Evolutionary conservation across 2,797 vertebrate species (phyloP).

Genomic region (Phoeniculus purpureus): DNA sequence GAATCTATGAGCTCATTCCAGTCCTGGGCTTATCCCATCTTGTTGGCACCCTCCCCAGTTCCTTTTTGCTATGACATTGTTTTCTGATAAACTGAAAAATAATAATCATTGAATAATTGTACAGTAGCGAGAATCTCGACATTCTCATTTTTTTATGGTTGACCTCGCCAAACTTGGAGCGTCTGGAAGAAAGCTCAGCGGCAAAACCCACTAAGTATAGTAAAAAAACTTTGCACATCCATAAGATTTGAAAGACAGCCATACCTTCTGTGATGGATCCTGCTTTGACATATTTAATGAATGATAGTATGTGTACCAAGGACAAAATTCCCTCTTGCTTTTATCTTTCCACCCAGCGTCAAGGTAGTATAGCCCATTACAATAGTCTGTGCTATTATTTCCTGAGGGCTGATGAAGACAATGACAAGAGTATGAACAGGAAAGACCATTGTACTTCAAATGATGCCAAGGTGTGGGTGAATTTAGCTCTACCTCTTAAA

Average conservation of each 20-base stretch:
- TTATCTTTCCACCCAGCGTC: neutral
- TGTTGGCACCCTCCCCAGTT: neutral
- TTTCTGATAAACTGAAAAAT: neutral
- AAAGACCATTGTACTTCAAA: neutral
- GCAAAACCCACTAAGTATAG: neutral
- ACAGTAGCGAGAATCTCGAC: neutral
- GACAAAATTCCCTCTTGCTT: neutral
- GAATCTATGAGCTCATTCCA: neutral
- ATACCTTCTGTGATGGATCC: neutral
- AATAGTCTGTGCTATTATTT: neutral
- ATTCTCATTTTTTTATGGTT: neutral
- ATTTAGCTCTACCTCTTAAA: neutral
- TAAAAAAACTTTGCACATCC: fast-evolving
- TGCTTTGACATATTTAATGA: neutral
- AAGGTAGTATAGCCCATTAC: neutral
- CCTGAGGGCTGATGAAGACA: neutral
- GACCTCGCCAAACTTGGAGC: neutral
- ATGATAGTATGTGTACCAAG: neutral
- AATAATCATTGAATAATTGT: neutral
- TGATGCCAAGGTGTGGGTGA: neutral
- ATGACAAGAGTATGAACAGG: neutral
- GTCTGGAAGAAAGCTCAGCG: neutral
- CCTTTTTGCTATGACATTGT: neutral
- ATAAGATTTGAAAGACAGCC: neutral
- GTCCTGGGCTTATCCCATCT: neutral